These are phyloP conservation scores for Siderastrea radians DNA, from an alignment of 92 coral and sea anemone genomes.

Conservation along the genomic window DNA sequence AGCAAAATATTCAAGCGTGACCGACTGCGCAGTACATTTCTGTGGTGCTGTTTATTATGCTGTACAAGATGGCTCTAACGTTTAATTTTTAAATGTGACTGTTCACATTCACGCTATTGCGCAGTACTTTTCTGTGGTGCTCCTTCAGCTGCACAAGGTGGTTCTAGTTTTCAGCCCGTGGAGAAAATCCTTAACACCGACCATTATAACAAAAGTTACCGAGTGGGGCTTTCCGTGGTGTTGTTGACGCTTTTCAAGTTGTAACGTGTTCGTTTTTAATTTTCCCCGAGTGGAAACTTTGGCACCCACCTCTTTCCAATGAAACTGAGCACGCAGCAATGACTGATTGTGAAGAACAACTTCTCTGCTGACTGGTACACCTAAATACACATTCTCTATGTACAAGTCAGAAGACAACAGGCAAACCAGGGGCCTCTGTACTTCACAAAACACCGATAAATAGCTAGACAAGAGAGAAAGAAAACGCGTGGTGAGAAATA, in stretches of 20 bases:
- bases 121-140: no score
- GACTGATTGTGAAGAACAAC: slow-evolving; percentile 93
- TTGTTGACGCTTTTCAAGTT: no score
- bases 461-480: slow-evolving; percentile 51
- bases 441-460: slow-evolving; percentile 88
- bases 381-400: slow-evolving; percentile 92
- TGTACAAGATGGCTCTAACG: not conserved
- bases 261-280: no score
- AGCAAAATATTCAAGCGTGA: no score
- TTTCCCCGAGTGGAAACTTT: not conserved
- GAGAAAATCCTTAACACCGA: no score
- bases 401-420: slow-evolving; percentile 85
- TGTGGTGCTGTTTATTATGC: slow-evolving; percentile 3
- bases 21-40: not conserved
- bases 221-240: no score
- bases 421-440: slow-evolving; percentile 94
- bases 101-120: no score
- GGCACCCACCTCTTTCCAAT: slow-evolving; percentile 87
- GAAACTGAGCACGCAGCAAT: slow-evolving; percentile 70
- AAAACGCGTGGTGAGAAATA: not conserved
- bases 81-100: no score
- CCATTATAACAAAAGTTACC: no score
- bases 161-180: no score
- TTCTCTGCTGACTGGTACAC: slow-evolving; percentile 89
- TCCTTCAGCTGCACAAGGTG: no score